phyloP scores from a whole-genome alignment of 2,797 vertebrate genomes.

The Ptychobarbus kaznakovi region DNA sequence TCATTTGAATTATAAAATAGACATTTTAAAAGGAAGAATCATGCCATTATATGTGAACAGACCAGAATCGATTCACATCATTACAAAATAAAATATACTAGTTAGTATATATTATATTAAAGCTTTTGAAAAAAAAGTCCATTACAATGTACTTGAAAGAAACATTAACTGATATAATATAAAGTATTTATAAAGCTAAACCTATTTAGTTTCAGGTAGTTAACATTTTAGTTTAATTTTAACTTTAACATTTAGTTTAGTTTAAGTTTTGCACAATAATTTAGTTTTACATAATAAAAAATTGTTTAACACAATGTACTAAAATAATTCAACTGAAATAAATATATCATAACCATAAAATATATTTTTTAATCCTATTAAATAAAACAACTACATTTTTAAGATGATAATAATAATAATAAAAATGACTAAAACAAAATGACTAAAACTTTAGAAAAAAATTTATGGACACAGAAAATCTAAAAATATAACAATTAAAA shows the following conservation, averaged over 20 bases:
- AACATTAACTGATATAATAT: not conserved
- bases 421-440: not conserved
- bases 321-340: not conserved
- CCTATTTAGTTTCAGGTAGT: not conserved
- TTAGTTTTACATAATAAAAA: not conserved
- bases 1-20: not conserved
- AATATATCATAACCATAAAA: not conserved
- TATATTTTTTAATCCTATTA: too few relatives aligned
- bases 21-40: not conserved
- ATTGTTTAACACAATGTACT: not conserved
- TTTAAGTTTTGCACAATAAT: not conserved
- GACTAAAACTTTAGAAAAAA: too few relatives aligned
- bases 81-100: not conserved
- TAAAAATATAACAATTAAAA: not conserved
- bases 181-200: not conserved
- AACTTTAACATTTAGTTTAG: not conserved
- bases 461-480: too few relatives aligned
- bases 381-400: too few relatives aligned
- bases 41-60: conserved; percentile 16
- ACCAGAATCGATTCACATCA: not conserved
- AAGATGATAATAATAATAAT: too few relatives aligned
- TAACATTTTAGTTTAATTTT: not conserved
- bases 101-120: not conserved
- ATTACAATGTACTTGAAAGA: not conserved
- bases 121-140: not conserved